Evolutionary conservation across 2,888 invertebrate species (phyloP), one percentile per base, ranked within the genome.

Genomic region (Lepidocyrtoides sp.): DNA sequence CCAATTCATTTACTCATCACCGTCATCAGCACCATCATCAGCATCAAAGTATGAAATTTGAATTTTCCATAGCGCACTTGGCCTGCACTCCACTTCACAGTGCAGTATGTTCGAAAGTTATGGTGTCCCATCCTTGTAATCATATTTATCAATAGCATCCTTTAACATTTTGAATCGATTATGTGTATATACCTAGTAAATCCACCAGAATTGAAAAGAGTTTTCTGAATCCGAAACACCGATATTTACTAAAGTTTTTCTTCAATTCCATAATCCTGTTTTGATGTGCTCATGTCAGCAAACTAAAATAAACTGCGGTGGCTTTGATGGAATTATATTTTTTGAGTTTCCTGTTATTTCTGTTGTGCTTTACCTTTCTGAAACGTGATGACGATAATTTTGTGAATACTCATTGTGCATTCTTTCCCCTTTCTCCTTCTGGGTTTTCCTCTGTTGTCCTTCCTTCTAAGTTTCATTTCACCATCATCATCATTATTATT

Each of bases 1-100:
- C 86, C 91, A 86, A 91, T 91, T 91, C 86, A 91, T 91, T 91
- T 85, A 82, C 81, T 86, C 86, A 91, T 91, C 91, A 85, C 17
- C 36, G 36, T 72, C 36, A 17, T 23, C 85, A 57, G 79, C 90
- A 91, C 81, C 48, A 79, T 54, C 29, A 29, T 26, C 79, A 54
- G 29, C 12, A 48, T n/a, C 17, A 3, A 20, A 44, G 2, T 20
- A 10, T 32, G 14, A 60, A 23, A 26, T 14, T 26, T 17, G 23
- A 14, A n/a, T n/a, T n/a, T n/a, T n/a, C n/a, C 26, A 7, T 23
- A 17, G 29, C 32, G n/a, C n/a, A n/a, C n/a, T 66, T 66, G 26
- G 10, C 60, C 26, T 5, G 48, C 44, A n/a, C n/a, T n/a, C n/a
- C n/a, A n/a, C n/a, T n/a, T n/a, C n/a, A n/a, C n/a, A n/a, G n/a